Conservation (phyloP, 1,140 invertebrate species). For the Cyrtorhinus lividipennis region DNA sequence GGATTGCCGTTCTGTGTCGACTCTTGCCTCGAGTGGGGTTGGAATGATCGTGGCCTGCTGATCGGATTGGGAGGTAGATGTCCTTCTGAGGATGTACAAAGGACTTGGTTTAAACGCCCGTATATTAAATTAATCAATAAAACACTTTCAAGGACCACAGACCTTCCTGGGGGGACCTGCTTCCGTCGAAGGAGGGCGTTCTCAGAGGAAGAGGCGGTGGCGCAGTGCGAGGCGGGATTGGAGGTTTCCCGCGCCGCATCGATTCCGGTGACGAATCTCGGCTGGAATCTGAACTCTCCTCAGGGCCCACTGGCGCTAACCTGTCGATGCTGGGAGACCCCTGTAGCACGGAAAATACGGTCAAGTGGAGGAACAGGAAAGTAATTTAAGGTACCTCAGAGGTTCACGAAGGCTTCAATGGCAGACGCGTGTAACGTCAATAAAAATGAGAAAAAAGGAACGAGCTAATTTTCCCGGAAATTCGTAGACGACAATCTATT, state of each 20-base stretch:
- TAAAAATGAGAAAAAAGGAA: too few relatives aligned
- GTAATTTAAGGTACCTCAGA: too few relatives aligned
- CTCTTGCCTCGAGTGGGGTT: constrained; percentile 11
- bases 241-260: constrained; percentile 28
- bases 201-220: constrained; percentile 24
- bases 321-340: constrained; percentile 25
- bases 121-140: too few relatives aligned
- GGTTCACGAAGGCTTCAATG: too few relatives aligned
- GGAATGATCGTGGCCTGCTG: constrained; percentile 20
- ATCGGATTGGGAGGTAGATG: background rate
- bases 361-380: background rate
- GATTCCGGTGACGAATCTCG: constrained; percentile 36
- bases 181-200: background rate
- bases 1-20: constrained; percentile 20
- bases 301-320: background rate
- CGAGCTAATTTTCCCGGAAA: too few relatives aligned
- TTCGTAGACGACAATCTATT: too few relatives aligned
- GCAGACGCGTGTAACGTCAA: too few relatives aligned
- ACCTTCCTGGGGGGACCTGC: background rate
- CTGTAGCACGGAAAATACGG: constrained; percentile 11
- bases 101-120: too few relatives aligned
- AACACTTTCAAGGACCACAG: background rate
- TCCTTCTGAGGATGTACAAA: constrained; percentile 9
- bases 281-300: constrained; percentile 29
- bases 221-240: constrained; percentile 23